Conservation (phyloP, 1,140 invertebrate species). For the Littorina saxatilis region DNA sequence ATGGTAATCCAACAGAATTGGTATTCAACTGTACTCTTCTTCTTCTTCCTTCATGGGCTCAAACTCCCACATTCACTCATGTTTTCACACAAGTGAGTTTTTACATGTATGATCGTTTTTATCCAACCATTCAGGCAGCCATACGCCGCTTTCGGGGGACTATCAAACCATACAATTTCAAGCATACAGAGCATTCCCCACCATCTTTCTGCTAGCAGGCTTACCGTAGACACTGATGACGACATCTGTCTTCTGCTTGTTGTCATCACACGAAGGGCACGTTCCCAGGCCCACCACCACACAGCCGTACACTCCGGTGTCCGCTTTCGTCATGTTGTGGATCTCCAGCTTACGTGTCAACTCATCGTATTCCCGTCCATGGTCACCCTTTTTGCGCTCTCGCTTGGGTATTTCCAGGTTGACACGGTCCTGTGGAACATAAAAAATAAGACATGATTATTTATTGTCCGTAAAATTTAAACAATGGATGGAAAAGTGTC, state of each 20-base stretch:
- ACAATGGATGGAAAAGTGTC: no score
- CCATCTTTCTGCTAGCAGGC: background rate
- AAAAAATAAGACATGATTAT: background rate
- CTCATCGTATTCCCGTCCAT: slow-evolving; percentile 16
- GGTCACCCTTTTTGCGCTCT: background rate
- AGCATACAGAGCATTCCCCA: no score
- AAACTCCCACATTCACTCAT: no score
- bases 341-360: slow-evolving; percentile 26
- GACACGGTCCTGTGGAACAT: slow-evolving; percentile 2
- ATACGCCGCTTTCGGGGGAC: no score
- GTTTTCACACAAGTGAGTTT: no score
- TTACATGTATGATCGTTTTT: no score
- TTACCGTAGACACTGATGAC: slow-evolving; percentile 36
- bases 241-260: background rate
- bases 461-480: no score
- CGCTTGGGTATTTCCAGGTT: background rate
- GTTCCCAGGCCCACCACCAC: background rate
- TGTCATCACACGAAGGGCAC: slow-evolving; percentile 9
- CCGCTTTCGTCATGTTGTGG: background rate
- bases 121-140: no score
- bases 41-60: no score
- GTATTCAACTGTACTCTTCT: no score
- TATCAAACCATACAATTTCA: no score
- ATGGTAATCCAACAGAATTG: no score
- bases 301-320: slow-evolving; percentile 38